A percentile compares a stretch with the other conserved stretches of the same genome.
Evolutionary conservation across 1,140 invertebrate genomes (phyloP).

Genomic region (Leguminivora glycinivorella): DNA sequence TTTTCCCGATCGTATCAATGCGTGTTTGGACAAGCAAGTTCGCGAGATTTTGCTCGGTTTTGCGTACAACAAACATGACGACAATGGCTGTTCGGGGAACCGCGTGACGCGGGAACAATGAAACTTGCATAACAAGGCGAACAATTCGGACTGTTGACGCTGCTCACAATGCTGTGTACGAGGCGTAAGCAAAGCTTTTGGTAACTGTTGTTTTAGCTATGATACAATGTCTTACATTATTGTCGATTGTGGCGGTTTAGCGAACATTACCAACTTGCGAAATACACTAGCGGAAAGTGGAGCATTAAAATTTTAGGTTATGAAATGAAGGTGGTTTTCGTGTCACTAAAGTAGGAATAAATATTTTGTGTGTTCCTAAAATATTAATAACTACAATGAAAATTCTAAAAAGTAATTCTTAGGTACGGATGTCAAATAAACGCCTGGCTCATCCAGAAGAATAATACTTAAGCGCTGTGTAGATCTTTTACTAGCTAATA

Average conservation of each 20-base stretch:
- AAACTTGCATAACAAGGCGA: slow-evolving; percentile 63
- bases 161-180: slow-evolving; percentile 54
- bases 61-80: slow-evolving; percentile 67
- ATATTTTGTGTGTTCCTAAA: too few relatives aligned
- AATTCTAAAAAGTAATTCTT: too few relatives aligned
- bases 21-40: slow-evolving; percentile 52
- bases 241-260: slow-evolving; percentile 6
- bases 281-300: neutral
- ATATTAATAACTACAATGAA: too few relatives aligned
- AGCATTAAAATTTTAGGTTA: neutral
- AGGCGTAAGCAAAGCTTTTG: slow-evolving; percentile 41
- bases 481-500: slow-evolving; percentile 23
- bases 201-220: slow-evolving; percentile 13
- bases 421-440: too few relatives aligned
- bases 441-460: neutral
- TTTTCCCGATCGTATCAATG: slow-evolving; percentile 51
- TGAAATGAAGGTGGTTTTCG: neutral
- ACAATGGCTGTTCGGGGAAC: slow-evolving; percentile 74
- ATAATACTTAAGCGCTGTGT: neutral
- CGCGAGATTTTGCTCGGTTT: slow-evolving; percentile 66
- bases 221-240: slow-evolving; percentile 22
- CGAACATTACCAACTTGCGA: neutral
- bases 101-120: slow-evolving; percentile 71
- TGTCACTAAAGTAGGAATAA: neutral
- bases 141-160: slow-evolving; percentile 66